Conservation (phyloP, 2,797 vertebrate genomes). For the Malurus splendens region DNA sequence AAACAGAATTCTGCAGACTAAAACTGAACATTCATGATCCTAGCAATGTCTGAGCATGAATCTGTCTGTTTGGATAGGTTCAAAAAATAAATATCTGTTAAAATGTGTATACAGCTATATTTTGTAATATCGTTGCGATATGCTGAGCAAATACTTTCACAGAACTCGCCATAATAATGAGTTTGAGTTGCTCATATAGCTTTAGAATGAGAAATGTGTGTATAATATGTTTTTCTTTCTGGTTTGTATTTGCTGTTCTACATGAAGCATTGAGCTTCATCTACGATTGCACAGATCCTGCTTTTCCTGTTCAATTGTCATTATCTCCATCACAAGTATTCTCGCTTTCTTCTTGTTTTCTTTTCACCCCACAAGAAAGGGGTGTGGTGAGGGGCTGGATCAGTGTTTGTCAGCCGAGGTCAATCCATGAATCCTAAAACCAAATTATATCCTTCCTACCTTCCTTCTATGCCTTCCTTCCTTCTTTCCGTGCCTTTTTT, state of each 20-base stretch:
- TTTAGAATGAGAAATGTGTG: neutral
- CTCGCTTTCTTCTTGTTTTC: neutral
- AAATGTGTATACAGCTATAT: neutral
- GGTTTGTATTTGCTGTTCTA: neutral
- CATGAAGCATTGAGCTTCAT: neutral
- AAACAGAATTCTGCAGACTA: neutral
- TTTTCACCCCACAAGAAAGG: rapidly evolving
- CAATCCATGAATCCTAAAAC: neutral
- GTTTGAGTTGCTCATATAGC: neutral
- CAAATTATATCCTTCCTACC: neutral
- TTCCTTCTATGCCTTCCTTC: too few species aligned
- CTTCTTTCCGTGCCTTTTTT: too few species aligned
- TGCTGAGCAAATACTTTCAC: neutral
- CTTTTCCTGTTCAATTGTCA: neutral
- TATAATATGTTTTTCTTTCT: neutral
- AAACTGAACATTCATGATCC: neutral
- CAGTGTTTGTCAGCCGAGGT: neutral
- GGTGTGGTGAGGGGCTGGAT: rapidly evolving
- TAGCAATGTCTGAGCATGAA: neutral
- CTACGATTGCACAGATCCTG: neutral
- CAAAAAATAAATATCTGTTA: neutral
- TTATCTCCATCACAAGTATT: neutral
- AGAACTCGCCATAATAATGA: neutral
- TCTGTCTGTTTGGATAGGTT: neutral
- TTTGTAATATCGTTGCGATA: neutral